A percentile compares a stretch with the other conserved stretches of the same genome.
Conservation (phyloP, 1,140 invertebrate genomes). For the Calosoma granatense region DNA sequence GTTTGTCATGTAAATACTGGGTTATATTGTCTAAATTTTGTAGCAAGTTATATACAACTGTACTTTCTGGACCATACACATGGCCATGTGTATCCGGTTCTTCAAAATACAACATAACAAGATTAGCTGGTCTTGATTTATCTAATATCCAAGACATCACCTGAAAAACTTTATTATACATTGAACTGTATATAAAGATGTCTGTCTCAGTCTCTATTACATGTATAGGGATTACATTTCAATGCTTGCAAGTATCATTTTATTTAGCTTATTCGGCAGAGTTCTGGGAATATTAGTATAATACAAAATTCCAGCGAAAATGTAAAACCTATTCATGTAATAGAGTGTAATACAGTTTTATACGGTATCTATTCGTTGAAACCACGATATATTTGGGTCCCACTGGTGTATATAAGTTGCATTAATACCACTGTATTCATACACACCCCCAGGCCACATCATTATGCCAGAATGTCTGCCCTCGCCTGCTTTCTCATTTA, state of each 20-base stretch:
- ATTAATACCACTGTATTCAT: constrained; percentile 35
- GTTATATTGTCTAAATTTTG: constrained; percentile 45
- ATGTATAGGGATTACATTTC: too few species aligned
- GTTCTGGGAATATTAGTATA: too few species aligned
- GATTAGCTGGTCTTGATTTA: constrained; percentile 42
- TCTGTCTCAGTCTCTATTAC: too few species aligned
- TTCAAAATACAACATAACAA: constrained; percentile 62
- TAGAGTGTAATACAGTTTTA: not conserved
- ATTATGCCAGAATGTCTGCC: constrained; percentile 43
- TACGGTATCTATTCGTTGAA: constrained; percentile 43
- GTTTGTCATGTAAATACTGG: constrained; percentile 41
- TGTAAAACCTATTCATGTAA: too few species aligned
- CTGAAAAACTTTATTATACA: constrained; percentile 17
- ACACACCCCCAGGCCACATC: constrained; percentile 51
- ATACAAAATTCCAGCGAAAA: too few species aligned
- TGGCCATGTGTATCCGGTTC: constrained; percentile 57
- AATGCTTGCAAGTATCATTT: too few species aligned
- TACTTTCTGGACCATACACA: constrained; percentile 34
- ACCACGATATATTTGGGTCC: constrained; percentile 38
- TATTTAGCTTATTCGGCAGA: too few species aligned
- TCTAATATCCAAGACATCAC: constrained; percentile 57
- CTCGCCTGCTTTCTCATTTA: constrained; percentile 41
- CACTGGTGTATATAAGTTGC: constrained; percentile 32
- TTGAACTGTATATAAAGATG: not conserved
- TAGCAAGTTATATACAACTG: constrained; percentile 35